Conservation (phyloP, 2,888 invertebrate species). For the Bombylius discolor region DNA sequence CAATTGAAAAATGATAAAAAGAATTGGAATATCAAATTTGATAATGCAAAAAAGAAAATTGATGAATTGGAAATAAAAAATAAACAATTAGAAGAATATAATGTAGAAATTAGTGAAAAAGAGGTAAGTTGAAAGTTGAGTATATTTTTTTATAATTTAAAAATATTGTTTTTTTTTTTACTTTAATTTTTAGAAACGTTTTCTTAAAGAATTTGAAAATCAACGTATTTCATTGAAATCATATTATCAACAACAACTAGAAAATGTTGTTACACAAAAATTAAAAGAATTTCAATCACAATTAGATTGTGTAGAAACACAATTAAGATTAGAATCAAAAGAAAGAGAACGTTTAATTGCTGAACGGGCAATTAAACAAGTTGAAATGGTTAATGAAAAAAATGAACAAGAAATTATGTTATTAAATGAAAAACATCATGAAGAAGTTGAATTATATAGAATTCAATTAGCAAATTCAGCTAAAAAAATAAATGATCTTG, state of each 20-base stretch:
- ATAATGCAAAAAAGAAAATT: neutral
- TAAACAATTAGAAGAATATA: slow-evolving; percentile 32
- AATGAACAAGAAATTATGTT: slow-evolving; percentile 63
- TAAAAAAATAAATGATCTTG: slow-evolving; percentile 52
- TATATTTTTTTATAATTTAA: slow-evolving; percentile 5
- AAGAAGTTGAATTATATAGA: slow-evolving; percentile 60
- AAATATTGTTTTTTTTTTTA: slow-evolving; percentile 12
- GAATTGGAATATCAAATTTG: neutral
- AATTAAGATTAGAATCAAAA: slow-evolving; percentile 49
- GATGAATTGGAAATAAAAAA: neutral
- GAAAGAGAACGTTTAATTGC: slow-evolving; percentile 52
- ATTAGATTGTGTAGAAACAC: slow-evolving; percentile 53
- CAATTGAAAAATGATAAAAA: slow-evolving; percentile 23
- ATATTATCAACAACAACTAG: slow-evolving; percentile 70
- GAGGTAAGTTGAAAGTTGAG: slow-evolving; percentile 37
- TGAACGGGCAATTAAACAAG: slow-evolving; percentile 57
- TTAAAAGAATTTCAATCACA: slow-evolving; percentile 64
- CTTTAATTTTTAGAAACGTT: slow-evolving; percentile 30
- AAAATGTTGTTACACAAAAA: slow-evolving; percentile 61
- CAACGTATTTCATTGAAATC: slow-evolving; percentile 55
- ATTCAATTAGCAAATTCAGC: slow-evolving; percentile 56
- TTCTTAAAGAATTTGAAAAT: slow-evolving; percentile 44
- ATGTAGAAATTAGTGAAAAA: slow-evolving; percentile 42
- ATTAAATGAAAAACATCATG: slow-evolving; percentile 63
- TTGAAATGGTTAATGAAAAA: slow-evolving; percentile 55